phyloP scores from a whole-genome alignment of 1,140 invertebrate genomes.

The Coptotermes formosanus region DNA sequence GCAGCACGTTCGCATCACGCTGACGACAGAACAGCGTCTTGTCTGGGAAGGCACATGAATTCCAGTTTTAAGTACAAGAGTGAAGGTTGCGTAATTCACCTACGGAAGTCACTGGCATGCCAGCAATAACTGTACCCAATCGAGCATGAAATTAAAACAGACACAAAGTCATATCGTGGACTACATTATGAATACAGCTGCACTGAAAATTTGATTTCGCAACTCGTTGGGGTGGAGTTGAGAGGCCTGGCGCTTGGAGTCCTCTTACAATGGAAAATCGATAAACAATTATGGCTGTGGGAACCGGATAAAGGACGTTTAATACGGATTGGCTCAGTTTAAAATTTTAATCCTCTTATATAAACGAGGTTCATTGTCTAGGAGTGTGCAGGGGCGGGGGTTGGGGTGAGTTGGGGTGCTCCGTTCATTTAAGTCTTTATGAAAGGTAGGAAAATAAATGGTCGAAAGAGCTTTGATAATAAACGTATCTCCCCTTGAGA shows the following conservation, averaged over 20 bases:
- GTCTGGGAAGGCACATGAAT: no score
- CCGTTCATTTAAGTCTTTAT: background rate
- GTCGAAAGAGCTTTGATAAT: background rate
- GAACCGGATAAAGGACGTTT: background rate
- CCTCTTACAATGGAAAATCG: background rate
- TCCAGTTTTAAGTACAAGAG: no score
- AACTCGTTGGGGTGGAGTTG: background rate
- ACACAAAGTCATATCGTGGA: background rate
- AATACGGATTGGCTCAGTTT: background rate
- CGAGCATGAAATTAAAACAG: background rate
- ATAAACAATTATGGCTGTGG: background rate
- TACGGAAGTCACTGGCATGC: no score
- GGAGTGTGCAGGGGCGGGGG: background rate
- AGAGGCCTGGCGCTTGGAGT: background rate
- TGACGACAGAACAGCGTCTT: no score
- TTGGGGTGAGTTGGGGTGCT: no score
- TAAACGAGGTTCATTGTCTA: background rate
- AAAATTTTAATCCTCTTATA: conserved; percentile 12
- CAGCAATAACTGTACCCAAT: background rate
- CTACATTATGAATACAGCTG: background rate
- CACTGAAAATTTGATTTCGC: background rate
- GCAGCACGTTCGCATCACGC: no score
- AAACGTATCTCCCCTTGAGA: background rate
- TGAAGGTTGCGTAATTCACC: no score
- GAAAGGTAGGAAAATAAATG: background rate